Evolutionary conservation across 1,140 invertebrate genomes (phyloP).

Genomic region (Drosophila bifasciata): DNA sequence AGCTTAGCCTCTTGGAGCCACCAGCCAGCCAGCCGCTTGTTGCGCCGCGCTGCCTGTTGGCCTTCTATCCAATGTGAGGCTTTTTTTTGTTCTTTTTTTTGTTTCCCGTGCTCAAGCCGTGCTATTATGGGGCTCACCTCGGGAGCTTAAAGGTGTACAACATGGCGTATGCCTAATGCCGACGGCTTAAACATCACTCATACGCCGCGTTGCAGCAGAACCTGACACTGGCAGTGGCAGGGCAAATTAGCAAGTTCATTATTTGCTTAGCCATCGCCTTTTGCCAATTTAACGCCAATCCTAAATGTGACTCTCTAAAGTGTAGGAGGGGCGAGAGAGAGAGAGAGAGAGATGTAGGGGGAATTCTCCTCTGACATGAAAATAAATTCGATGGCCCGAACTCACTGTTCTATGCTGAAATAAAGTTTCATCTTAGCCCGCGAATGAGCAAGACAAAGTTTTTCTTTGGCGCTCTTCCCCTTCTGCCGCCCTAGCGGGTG

Average conservation of each 20-base stretch:
- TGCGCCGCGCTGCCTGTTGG: conserved; percentile 45
- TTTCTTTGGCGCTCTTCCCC: not conserved
- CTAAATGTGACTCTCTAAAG: conserved; percentile 36
- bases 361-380: conserved; percentile 54
- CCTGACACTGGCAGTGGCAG: conserved; percentile 13
- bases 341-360: not conserved
- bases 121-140: conserved; percentile 39
- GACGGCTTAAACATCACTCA: conserved; percentile 35
- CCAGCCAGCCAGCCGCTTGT: conserved; percentile 52
- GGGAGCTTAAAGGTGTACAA: conserved; percentile 35
- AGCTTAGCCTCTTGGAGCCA: conserved; percentile 67
- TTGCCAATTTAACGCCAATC: conserved; percentile 64
- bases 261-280: conserved; percentile 60
- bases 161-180: conserved; percentile 60
- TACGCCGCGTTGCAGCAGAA: conserved; percentile 44
- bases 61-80: not conserved
- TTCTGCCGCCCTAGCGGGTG: not conserved
- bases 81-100: not conserved
- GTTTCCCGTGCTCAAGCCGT: conserved; percentile 8
- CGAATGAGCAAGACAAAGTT: conserved; percentile 55
- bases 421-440: conserved; percentile 70
- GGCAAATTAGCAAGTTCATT: conserved; percentile 72
- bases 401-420: conserved; percentile 57
- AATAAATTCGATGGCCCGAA: conserved; percentile 77
- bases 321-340: not conserved